phyloP scores from a whole-genome alignment of 2,113 vertebrate species.

The Tetraodon nigroviridis region DNA sequence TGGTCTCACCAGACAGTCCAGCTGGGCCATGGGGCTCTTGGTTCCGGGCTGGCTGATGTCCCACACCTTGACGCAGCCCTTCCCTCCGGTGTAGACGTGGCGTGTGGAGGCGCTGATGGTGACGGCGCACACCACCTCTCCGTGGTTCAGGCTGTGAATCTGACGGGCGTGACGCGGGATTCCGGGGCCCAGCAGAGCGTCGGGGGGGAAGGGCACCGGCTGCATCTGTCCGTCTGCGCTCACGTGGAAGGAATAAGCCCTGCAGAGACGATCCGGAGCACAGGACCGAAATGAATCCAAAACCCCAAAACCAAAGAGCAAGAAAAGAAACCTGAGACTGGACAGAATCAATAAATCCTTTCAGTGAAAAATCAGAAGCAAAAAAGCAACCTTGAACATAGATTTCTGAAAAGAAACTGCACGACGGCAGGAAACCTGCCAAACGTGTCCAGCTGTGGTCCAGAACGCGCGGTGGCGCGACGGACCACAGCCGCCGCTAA shows the following conservation, averaged over 20 bases:
- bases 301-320: slow-evolving; percentile 3
- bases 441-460: too few species aligned
- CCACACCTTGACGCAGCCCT: slow-evolving; percentile 90
- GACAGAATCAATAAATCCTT: slow-evolving; percentile 2
- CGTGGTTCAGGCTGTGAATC: too few species aligned
- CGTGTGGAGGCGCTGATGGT: too few species aligned
- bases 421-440: neutral
- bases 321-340: slow-evolving; percentile 11
- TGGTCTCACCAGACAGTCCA: slow-evolving; percentile 72
- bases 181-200: too few species aligned
- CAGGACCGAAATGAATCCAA: slow-evolving; percentile 8
- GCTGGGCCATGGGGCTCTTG: slow-evolving; percentile 71
- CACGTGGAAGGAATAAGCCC: slow-evolving; percentile 76
- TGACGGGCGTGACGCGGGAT: too few species aligned
- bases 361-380: slow-evolving; percentile 15
- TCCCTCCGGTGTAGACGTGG: too few species aligned
- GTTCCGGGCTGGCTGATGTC: slow-evolving; percentile 81
- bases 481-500: slow-evolving; percentile 41
- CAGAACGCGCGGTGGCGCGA: neutral
- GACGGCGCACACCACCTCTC: too few species aligned
- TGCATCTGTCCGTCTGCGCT: too few species aligned
- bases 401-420: neutral
- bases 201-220: too few species aligned
- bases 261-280: slow-evolving; percentile 16
- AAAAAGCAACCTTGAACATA: neutral